Percentiles rank a stretch among this genome's conserved stretches.
Evolutionary conservation across 2,888 invertebrate species (phyloP).

Genomic region (Seladonia tumulorum): DNA sequence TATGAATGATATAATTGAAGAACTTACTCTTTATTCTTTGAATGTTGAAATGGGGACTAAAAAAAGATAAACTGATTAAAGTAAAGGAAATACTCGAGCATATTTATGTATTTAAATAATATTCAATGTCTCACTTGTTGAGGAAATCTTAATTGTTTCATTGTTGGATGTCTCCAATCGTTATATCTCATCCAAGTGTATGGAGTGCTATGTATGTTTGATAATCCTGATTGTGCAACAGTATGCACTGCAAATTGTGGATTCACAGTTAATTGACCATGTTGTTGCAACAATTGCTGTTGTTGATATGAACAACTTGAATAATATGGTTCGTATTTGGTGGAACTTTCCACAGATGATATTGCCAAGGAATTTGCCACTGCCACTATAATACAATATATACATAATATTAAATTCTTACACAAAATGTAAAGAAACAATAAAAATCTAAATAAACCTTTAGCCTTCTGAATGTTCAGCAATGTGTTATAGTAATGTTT

Average conservation of each 20-base stretch:
- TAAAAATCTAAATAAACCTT: conserved; percentile 68
- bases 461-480: conserved; percentile 74
- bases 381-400: conserved; percentile 68
- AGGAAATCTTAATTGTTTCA: conserved; percentile 65
- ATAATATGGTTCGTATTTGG: conserved; percentile 73
- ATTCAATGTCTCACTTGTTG: conserved; percentile 66
- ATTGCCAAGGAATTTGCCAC: conserved; percentile 76
- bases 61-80: conserved; percentile 25
- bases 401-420: conserved; percentile 25
- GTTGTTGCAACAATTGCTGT: conserved; percentile 67
- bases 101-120: conserved; percentile 30
- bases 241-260: conserved; percentile 59
- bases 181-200: conserved; percentile 66
- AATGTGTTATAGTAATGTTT: conserved; percentile 77
- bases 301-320: conserved; percentile 71
- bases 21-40: conserved; percentile 57
- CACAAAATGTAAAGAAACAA: conserved; percentile 13
- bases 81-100: conserved; percentile 12
- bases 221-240: conserved; percentile 56
- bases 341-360: conserved; percentile 64
- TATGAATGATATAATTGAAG: not conserved
- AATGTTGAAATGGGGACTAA: conserved; percentile 41
- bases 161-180: conserved; percentile 70
- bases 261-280: conserved; percentile 61
- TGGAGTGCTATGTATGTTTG: conserved; percentile 57